Evolutionary conservation across 2,797 vertebrate species (phyloP).

Genomic region (Xyrichtys novacula): DNA sequence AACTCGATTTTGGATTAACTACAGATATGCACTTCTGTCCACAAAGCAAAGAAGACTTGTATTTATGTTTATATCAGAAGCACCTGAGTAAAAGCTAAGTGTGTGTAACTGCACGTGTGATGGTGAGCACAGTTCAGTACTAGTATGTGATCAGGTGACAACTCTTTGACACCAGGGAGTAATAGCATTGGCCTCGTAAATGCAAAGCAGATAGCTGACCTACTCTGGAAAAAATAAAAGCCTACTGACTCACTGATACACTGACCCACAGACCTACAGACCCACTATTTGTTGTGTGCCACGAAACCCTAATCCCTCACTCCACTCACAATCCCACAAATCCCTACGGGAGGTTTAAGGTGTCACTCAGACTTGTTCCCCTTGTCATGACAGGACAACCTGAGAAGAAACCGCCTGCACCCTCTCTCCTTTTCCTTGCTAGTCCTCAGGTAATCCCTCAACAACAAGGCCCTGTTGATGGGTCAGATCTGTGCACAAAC

Average conservation of each 20-base stretch:
- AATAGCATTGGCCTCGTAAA: slow-evolving; percentile 49
- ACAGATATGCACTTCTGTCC: not conserved
- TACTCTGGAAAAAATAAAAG: slow-evolving; percentile 71
- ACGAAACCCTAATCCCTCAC: slow-evolving; percentile 84
- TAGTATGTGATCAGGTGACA: slow-evolving; percentile 28
- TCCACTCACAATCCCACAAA: slow-evolving; percentile 83
- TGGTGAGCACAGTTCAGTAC: slow-evolving; percentile 7
- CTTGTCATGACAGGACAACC: slow-evolving; percentile 58
- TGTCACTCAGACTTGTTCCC: slow-evolving; percentile 57
- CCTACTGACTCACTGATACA: slow-evolving; percentile 91
- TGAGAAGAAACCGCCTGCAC: slow-evolving; percentile 37
- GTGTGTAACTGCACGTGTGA: slow-evolving; percentile 26
- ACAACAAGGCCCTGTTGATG: not conserved
- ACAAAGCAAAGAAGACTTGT: not conserved
- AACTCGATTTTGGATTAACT: not conserved
- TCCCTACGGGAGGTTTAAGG: slow-evolving; percentile 69
- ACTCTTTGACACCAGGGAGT: slow-evolving; percentile 44
- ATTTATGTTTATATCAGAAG: slow-evolving; percentile 12
- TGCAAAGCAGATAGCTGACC: slow-evolving; percentile 72
- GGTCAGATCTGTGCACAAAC: slow-evolving; percentile 4
- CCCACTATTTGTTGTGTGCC: slow-evolving; percentile 72
- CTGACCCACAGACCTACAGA: slow-evolving; percentile 90
- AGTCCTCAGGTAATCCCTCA: slow-evolving; percentile 31
- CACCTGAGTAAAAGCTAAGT: not conserved
- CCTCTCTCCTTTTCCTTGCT: slow-evolving; percentile 41